A percentile compares a stretch with the other conserved stretches of the same genome.
phyloP scores from a whole-genome alignment of 1,140 invertebrate genomes.

The Lepidostoma basale region DNA sequence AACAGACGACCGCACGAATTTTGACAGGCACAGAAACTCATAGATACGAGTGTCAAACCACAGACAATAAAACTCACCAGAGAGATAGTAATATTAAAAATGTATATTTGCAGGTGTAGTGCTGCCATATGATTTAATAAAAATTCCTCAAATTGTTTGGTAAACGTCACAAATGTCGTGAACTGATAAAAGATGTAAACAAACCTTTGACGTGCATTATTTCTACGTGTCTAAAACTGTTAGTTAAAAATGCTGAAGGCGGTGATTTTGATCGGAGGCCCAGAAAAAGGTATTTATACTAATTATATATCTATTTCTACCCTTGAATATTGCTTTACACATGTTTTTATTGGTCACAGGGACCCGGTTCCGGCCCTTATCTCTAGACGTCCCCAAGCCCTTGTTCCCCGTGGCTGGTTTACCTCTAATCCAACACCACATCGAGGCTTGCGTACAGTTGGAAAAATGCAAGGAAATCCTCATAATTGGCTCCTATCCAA shows the following conservation, averaged over 20 bases:
- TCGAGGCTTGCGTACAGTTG: constrained; percentile 88
- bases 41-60: too few species aligned
- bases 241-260: constrained; percentile 69
- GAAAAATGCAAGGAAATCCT: constrained; percentile 87
- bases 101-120: too few species aligned
- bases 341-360: constrained; percentile 64
- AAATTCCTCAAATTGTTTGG: not conserved
- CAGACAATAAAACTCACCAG: too few species aligned
- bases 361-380: constrained; percentile 94
- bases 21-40: too few species aligned
- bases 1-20: too few species aligned
- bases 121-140: too few species aligned
- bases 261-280: constrained; percentile 77
- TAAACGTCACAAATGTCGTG: not conserved
- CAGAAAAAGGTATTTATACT: constrained; percentile 69
- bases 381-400: constrained; percentile 95
- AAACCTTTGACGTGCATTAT: constrained; percentile 13
- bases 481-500: constrained; percentile 90
- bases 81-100: too few species aligned
- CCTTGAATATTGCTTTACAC: not conserved
- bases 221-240: constrained; percentile 30
- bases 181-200: constrained; percentile 34
- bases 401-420: constrained; percentile 95
- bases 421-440: constrained; percentile 95
- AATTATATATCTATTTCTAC: not conserved